These are phyloP conservation scores for Agriotes lineatus DNA, from an alignment of 2,888 invertebrate species.

Conservation along the genomic window DNA sequence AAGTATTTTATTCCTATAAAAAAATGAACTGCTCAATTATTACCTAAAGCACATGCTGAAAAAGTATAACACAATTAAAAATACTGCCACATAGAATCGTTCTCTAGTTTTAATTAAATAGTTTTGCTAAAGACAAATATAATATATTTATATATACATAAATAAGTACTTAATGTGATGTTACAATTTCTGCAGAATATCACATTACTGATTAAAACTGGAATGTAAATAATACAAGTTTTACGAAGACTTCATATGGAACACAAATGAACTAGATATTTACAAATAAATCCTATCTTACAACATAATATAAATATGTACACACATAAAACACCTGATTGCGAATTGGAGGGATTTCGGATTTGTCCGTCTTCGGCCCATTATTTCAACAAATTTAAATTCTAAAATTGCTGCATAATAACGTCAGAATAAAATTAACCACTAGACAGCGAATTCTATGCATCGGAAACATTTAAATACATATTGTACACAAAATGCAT, in stretches of 20 bases:
- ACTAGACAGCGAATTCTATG: too few species aligned
- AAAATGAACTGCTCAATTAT: background rate
- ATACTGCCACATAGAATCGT: slow-evolving; percentile 1
- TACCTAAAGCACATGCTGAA: slow-evolving; percentile 4
- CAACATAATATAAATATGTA: background rate
- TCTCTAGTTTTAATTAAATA: too few species aligned
- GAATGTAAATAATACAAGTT: slow-evolving; percentile 15
- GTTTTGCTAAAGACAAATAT: background rate
- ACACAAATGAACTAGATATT: slow-evolving; percentile 12
- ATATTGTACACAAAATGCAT: too few species aligned
- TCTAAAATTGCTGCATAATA: background rate
- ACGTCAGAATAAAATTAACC: too few species aligned
- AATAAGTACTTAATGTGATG: slow-evolving; percentile 29
- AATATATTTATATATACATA: slow-evolving; percentile 19
- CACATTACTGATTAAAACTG: slow-evolving; percentile 21
- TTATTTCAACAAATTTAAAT: background rate
- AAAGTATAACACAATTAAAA: slow-evolving; percentile 1
- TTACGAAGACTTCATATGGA: slow-evolving; percentile 16
- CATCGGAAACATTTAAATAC: too few species aligned
- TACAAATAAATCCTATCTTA: background rate
- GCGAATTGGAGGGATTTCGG: slow-evolving; percentile 1
- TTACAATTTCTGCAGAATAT: slow-evolving; percentile 16
- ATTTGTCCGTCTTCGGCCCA: background rate
- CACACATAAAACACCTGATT: background rate
- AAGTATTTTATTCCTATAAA: background rate